Evolutionary conservation across 2,113 vertebrate genomes (phyloP).

Genomic region (Engystomops pustulosus): DNA sequence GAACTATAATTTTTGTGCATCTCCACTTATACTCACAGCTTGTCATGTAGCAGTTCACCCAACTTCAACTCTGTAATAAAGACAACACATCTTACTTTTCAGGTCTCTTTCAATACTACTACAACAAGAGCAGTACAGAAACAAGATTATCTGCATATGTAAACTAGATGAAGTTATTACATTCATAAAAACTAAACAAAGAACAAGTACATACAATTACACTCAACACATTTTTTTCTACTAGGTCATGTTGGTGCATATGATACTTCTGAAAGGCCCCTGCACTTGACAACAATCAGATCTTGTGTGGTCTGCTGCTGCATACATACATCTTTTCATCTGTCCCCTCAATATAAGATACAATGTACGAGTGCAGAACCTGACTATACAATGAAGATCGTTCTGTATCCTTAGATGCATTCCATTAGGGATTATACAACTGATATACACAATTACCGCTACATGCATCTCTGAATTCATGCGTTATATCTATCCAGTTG

Average conservation of each 20-base stretch:
- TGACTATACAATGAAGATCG: no score
- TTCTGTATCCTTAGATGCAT: no score
- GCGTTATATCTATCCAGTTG: conserved; percentile 95
- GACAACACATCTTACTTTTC: conserved; percentile 39
- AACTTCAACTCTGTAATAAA: conserved; percentile 88
- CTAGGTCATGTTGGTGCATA: no score
- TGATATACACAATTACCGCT: conserved; percentile 76
- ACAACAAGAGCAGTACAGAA: neutral
- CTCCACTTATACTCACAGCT: conserved; percentile 88
- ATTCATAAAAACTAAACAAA: no score
- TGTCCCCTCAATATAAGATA: neutral
- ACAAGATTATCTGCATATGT: neutral
- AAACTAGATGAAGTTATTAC: no score
- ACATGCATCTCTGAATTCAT: conserved; percentile 93
- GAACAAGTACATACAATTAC: no score
- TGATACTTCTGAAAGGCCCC: no score
- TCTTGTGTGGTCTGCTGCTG: neutral
- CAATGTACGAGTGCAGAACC: no score
- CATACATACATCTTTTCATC: neutral
- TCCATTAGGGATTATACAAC: no score
- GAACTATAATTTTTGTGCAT: neutral
- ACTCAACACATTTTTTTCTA: no score
- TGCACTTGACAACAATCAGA: no score
- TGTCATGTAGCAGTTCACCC: conserved; percentile 97
- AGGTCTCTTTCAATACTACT: neutral